These are phyloP conservation scores for Pachyramphus minor DNA, from an alignment of 2,113 vertebrate species.

Conservation along the genomic window DNA sequence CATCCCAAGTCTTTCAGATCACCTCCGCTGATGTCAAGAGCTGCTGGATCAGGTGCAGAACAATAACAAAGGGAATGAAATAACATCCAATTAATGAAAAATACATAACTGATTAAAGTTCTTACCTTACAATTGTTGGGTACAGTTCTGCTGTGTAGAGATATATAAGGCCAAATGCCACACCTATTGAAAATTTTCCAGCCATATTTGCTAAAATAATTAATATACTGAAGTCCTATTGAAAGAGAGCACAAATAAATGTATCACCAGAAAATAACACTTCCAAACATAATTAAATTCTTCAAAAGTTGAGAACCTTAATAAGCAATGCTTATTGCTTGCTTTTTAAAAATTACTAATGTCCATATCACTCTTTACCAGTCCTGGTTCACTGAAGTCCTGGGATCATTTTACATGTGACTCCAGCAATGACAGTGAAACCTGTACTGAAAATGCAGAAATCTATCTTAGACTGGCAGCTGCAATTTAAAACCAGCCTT, in stretches of 20 bases:
- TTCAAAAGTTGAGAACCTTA: neutral
- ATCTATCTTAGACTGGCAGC: neutral
- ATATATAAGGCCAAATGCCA: slow-evolving; percentile 89
- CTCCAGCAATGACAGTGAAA: neutral
- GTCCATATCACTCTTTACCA: neutral
- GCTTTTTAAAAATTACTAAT: neutral
- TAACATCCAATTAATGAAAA: neutral
- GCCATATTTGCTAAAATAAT: slow-evolving; percentile 78
- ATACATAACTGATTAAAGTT: neutral
- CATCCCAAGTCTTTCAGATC: neutral
- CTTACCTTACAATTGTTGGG: slow-evolving; percentile 88
- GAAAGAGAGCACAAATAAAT: slow-evolving; percentile 41
- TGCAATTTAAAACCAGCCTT: neutral
- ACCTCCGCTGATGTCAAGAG: neutral
- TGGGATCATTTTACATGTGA: neutral
- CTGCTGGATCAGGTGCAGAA: neutral
- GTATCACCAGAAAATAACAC: neutral
- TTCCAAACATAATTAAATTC: neutral
- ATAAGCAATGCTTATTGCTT: neutral
- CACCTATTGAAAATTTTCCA: slow-evolving; percentile 87
- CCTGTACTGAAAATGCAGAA: neutral
- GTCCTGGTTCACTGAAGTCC: neutral
- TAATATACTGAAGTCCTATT: slow-evolving; percentile 59
- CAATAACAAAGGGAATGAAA: neutral
- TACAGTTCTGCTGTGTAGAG: slow-evolving; percentile 93